phyloP scores from a whole-genome alignment of 2,113 vertebrate species.

The Perca flavescens region DNA sequence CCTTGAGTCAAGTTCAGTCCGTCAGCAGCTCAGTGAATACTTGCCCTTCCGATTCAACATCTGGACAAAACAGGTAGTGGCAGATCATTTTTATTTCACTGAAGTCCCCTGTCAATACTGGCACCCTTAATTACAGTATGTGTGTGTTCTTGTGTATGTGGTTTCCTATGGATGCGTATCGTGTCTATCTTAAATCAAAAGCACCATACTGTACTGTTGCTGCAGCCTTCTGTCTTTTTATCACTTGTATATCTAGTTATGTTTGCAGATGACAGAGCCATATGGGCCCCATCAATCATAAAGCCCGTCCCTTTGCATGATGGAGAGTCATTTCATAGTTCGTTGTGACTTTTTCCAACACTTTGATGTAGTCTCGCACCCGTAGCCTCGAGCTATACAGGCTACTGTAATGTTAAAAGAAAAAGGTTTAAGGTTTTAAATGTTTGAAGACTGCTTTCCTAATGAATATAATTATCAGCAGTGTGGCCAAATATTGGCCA shows the following conservation, averaged over 20 bases:
- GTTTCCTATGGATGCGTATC: neutral
- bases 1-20: constrained; percentile 7
- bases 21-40: constrained; percentile 18
- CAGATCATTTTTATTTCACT: constrained; percentile 12
- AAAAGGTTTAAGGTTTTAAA: constrained; percentile 41
- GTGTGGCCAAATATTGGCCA: neutral
- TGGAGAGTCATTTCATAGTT: neutral
- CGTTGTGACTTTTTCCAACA: neutral
- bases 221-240: constrained; percentile 23
- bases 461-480: constrained; percentile 18
- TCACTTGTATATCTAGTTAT: constrained; percentile 18
- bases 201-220: constrained; percentile 15
- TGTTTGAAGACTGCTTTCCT: constrained; percentile 28
- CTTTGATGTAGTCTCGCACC: constrained; percentile 3
- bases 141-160: neutral
- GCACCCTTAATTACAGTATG: neutral
- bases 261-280: constrained; percentile 65
- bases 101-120: constrained; percentile 12
- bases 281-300: constrained; percentile 65
- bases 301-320: neutral
- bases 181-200: constrained; percentile 19
- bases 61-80: constrained; percentile 28
- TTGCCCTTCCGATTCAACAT: constrained; percentile 23
- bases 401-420: constrained; percentile 30
- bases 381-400: constrained; percentile 4